Percentiles rank a stretch among this genome's conserved stretches.
phyloP scores from a whole-genome alignment of 2,797 vertebrate genomes.

The Periophthalmus magnuspinnatus region DNA sequence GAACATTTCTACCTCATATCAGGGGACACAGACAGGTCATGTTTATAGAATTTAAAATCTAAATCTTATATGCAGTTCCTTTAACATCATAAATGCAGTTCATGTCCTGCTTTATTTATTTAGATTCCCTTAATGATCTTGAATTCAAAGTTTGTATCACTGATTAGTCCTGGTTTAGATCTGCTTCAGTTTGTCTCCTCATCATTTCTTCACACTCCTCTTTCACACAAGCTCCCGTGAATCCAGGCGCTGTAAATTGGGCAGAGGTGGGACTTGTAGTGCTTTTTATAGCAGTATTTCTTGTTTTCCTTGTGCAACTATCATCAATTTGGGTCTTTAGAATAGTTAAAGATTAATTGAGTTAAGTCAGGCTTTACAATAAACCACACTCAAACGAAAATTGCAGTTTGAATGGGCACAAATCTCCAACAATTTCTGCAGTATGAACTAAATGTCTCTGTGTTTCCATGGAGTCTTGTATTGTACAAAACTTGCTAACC shows the following conservation, averaged over 20 bases:
- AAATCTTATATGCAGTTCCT: too few species aligned
- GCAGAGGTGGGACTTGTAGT: neutral
- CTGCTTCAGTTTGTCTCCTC: neutral
- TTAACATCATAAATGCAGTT: neutral
- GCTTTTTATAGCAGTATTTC: neutral
- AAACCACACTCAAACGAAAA: neutral
- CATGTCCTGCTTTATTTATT: neutral
- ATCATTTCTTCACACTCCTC: neutral
- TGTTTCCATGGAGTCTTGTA: neutral
- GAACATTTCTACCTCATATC: too few species aligned
- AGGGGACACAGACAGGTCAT: too few species aligned
- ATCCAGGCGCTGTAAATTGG: neutral
- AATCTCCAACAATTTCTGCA: too few species aligned
- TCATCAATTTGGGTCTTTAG: neutral
- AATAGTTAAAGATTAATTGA: neutral
- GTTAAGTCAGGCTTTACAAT: neutral
- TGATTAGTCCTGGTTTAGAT: neutral
- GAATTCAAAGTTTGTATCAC: neutral
- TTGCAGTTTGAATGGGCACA: neutral
- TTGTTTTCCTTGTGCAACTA: neutral
- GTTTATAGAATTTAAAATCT: too few species aligned
- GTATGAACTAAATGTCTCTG: neutral
- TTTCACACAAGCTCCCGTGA: slow-evolving; percentile 5
- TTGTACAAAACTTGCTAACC: neutral
- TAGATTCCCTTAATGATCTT: neutral